phyloP scores from a whole-genome alignment of 2,888 invertebrate species.

The Acanthosoma haemorrhoidale region DNA sequence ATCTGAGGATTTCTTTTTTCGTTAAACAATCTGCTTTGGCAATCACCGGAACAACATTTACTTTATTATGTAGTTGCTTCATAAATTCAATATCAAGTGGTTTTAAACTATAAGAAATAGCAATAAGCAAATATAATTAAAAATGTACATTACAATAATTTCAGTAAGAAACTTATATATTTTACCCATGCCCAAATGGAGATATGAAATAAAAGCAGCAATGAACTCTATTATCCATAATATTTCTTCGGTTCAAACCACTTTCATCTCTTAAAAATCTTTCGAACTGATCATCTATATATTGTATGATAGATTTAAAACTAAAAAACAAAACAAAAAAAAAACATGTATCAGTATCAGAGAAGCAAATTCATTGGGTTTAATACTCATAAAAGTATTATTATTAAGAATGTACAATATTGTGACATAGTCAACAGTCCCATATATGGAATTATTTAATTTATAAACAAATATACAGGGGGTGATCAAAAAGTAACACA shows the following conservation, averaged over 20 bases:
- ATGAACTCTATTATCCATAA: conserved; percentile 94
- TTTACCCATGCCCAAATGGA: conserved; percentile 91
- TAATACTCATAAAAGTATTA: background rate
- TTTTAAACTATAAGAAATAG: conserved; percentile 61
- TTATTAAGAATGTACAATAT: background rate
- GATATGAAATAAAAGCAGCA: conserved; percentile 98
- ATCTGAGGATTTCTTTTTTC: conserved; percentile 78
- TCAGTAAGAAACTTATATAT: background rate
- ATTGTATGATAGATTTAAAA: conserved; percentile 89
- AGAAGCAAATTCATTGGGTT: background rate
- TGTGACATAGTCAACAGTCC: background rate
- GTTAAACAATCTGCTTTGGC: conserved; percentile 94
- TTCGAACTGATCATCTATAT: conserved; percentile 96
- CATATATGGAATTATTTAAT: no score
- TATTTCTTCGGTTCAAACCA: conserved; percentile 90
- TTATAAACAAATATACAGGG: no score
- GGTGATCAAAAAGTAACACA: no score
- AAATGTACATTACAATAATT: background rate
- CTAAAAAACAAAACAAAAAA: conserved; percentile 48
- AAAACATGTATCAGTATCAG: background rate
- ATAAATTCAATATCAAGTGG: conserved; percentile 92
- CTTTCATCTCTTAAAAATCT: conserved; percentile 86
- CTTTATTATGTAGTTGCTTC: conserved; percentile 92
- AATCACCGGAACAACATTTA: conserved; percentile 94
- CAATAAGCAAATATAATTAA: conserved; percentile 18